Conservation (phyloP, 1,140 invertebrate species). For the Calosoma granatense region DNA sequence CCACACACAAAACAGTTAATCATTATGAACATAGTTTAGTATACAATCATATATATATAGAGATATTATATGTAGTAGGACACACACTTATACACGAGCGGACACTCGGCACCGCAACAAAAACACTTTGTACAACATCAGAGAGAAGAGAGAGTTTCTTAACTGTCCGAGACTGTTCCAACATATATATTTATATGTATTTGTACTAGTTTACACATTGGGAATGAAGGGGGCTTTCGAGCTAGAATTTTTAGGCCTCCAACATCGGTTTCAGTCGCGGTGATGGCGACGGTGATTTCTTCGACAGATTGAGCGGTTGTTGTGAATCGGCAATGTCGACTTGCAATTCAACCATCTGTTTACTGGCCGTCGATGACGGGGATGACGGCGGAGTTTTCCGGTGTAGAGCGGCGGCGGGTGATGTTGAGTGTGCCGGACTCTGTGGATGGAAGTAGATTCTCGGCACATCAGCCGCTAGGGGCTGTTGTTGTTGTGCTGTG, state of each 20-base stretch:
- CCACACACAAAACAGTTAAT: too few relatives aligned
- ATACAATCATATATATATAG: too few relatives aligned
- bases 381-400: conserved; percentile 35
- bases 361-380: conserved; percentile 32
- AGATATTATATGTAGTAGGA: too few relatives aligned
- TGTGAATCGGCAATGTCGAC: conserved; percentile 71
- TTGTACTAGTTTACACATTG: too few relatives aligned
- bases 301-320: conserved; percentile 77
- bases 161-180: too few relatives aligned
- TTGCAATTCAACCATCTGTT: conserved; percentile 61
- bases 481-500: conserved; percentile 20
- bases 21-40: too few relatives aligned
- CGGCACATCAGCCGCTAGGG: conserved; percentile 19
- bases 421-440: conserved; percentile 37
- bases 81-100: too few relatives aligned
- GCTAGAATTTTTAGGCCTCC: conserved; percentile 40
- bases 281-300: conserved; percentile 74
- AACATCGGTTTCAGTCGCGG: conserved; percentile 46
- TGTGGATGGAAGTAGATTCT: conserved; percentile 37
- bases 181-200: too few relatives aligned
- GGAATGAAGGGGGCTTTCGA: too few relatives aligned
- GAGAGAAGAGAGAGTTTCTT: too few relatives aligned
- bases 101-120: too few relatives aligned
- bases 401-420: conserved; percentile 38
- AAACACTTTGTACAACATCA: too few relatives aligned